Evolutionary conservation across 1,140 invertebrate species (phyloP), one percentile per base, ranked within the genome.

Genomic region (Orius insidiosus): DNA sequence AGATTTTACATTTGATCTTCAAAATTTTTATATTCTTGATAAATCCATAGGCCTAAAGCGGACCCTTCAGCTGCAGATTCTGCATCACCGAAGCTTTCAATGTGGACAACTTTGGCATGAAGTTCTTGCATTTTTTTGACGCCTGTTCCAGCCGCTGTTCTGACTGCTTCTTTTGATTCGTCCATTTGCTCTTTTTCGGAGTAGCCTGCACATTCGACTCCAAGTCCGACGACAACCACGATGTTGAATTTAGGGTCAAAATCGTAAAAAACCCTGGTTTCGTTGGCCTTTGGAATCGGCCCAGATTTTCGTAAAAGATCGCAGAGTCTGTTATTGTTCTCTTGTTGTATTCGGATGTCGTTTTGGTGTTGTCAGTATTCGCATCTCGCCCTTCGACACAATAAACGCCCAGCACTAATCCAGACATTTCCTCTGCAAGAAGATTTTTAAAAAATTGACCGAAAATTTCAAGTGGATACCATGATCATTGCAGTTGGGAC

Each of bases 41-140:
- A 84, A 37, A 63, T 60, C 66, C 69, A 82, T 4, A 75, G 57
- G 33, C 67, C 66, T 32, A 88, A 62, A 14, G 62, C 54, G 31
- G 72, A 70, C 5, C 80, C 81, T 63, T 87, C 83, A 1, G 82
- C 81, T 3, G 79, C 73, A 19, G 78, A 74, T 60, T 82, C 76
- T 1, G 80, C 68, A 60, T 83, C 71, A 1, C 70, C 73, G 55
- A 83, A 73, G 32, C 68, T 67, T 57, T 86, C 83, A 0, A 87
- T 24, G 24, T 24, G 24, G 24, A 24, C 24, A 7, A 24, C 24
- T 7, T 24, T 24, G 24, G 24, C 24, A 7, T 24, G 24, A 24
- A 24, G 24, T 24, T 24, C 24, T 24, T 24, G 24, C 24, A 24
- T 24, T 24, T 24, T 24, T 24, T 24, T 24, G 24, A 24, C 24